These are phyloP conservation scores for Apodemus agrarius DNA, from an alignment of 2,797 vertebrate genomes.

Conservation along the genomic window DNA sequence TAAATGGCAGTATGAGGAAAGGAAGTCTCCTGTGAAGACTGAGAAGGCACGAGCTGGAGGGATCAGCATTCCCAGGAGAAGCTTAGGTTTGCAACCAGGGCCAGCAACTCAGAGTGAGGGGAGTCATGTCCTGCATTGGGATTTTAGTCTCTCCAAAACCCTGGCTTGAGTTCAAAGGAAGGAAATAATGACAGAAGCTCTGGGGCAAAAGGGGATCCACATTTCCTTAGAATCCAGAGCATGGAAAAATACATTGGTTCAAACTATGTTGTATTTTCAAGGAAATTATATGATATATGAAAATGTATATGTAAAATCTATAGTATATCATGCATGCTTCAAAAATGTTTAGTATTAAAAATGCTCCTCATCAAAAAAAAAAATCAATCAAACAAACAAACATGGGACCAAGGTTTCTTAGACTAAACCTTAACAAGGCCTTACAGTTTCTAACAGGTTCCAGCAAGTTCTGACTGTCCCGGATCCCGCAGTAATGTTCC, in stretches of 20 bases:
- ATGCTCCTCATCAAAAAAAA: neutral
- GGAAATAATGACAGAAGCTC: neutral
- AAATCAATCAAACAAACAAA: too few species aligned
- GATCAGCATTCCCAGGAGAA: neutral
- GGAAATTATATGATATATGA: neutral
- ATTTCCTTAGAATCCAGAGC: neutral
- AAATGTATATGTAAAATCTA: neutral
- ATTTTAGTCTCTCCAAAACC: neutral
- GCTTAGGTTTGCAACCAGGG: too few species aligned
- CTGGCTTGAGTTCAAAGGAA: neutral
- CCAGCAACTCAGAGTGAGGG: neutral
- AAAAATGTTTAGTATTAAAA: neutral
- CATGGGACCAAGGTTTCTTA: neutral
- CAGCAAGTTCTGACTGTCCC: slow-evolving; percentile 19
- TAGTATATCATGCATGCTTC: neutral
- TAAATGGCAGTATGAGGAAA: neutral
- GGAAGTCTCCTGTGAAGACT: neutral
- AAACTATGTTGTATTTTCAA: neutral
- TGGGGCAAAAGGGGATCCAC: neutral
- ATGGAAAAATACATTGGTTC: neutral
- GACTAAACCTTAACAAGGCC: neutral
- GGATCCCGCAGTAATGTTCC: neutral
- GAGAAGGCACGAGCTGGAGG: neutral
- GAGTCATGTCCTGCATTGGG: neutral
- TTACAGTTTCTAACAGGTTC: slow-evolving; percentile 20